phyloP scores from a whole-genome alignment of 2,113 vertebrate genomes.

The Nansenia antarctica region DNA sequence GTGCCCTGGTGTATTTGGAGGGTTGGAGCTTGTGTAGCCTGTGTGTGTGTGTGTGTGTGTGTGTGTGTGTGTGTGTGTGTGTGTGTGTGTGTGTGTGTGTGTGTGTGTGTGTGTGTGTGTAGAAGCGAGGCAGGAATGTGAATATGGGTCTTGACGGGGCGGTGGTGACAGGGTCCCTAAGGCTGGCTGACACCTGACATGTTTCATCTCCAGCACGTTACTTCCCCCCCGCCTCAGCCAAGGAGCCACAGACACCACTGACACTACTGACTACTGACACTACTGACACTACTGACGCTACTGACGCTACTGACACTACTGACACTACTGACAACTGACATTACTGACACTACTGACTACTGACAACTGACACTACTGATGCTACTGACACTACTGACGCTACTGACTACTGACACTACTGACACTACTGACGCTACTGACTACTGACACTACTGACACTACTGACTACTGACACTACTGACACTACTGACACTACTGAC shows the following conservation, averaged over 20 bases:
- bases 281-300: no score
- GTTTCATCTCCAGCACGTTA: slow-evolving; percentile 68
- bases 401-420: no score
- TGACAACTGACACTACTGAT: slow-evolving; percentile 52
- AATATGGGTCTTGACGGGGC: slow-evolving; percentile 42
- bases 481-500: no score
- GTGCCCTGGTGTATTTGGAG: no score
- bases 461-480: slow-evolving; percentile 46
- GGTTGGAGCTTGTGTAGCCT: no score
- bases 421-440: no score
- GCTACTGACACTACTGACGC: slow-evolving; percentile 20
- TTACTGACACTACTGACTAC: slow-evolving; percentile 21
- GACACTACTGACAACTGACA: slow-evolving; percentile 49
- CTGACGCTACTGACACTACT: no score
- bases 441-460: slow-evolving; percentile 18
- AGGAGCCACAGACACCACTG: slow-evolving; percentile 27
- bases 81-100: no score
- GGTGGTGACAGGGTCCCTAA: slow-evolving; percentile 52
- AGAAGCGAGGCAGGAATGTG: slow-evolving; percentile 52
- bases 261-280: no score
- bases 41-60: not conserved
- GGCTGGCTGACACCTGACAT: slow-evolving; percentile 72
- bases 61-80: no score
- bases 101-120: no score
- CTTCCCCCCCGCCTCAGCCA: slow-evolving; percentile 46